Base-by-base conservation (phyloP, 1,140 invertebrate genomes). In the Capitella teleta region DNA sequence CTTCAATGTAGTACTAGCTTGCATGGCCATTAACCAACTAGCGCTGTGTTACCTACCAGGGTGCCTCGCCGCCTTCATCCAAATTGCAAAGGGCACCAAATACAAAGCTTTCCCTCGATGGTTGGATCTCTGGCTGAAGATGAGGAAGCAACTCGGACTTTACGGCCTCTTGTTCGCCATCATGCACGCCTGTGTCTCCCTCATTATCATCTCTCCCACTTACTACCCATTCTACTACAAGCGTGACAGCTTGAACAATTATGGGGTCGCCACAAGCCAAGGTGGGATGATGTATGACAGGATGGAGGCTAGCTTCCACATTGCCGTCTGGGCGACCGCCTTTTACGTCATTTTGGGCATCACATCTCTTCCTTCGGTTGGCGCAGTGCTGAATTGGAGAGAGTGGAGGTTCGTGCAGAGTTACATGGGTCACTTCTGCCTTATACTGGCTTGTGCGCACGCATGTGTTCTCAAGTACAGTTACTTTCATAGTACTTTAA, bases 351-450 rank as follows among this genome's bases (percentile, higher is more conserved):
- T 66, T n/a, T 36, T 67, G 5, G 65, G 61, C 38, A 40, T 63
- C 5, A 57, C 62, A 0, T 62, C 65, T 5, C 53, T 69, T 21
- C 63, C 61, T 6, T 63, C 64, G 10, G 60, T 69, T 3, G 58
- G 54, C 0, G 57, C 59, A 18, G 44, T 50, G 8, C 38, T 69
- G 14, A 67, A 66, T 49, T 67, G 62, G 63, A 46, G 60, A 6
- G 63, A 69, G 36, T 69, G 67, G 67, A 49, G 56, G 16, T 63
- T 61, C 42, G 48, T 66, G 19, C 67, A 69, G 43, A 63, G 62
- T 6, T 56, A 59, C 19, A 43, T 67, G 8, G 64, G 67, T 24
- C 60, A 63, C 41, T 41, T 58, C 8, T 52, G 57, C 16, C 56
- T 69, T 24, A 47, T 58, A 14, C 34, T 67, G 8, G 56, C 60